Conservation (phyloP, 2,888 invertebrate species). For the Elgonia sp. region DNA sequence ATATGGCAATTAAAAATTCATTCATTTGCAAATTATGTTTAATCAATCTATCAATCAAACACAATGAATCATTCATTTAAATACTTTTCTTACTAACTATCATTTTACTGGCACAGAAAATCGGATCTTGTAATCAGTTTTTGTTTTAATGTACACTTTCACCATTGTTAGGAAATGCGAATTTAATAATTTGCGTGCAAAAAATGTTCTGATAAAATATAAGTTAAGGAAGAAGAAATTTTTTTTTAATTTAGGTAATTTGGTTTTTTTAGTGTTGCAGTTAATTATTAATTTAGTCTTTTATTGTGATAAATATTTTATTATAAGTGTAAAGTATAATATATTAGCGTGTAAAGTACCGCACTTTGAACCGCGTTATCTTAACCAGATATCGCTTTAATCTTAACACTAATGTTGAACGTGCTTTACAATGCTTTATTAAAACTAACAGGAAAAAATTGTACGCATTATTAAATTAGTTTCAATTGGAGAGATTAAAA, state of each 20-base stretch:
- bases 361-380: slow-evolving; percentile 14
- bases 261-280: background rate
- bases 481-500: too few relatives aligned
- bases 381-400: slow-evolving; percentile 26
- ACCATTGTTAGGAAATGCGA: background rate
- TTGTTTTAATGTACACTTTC: background rate
- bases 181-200: background rate
- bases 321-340: background rate
- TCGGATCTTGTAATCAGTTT: background rate
- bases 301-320: background rate
- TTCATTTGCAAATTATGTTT: slow-evolving; percentile 2
- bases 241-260: background rate
- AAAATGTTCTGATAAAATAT: background rate
- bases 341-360: slow-evolving; percentile 9
- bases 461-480: background rate
- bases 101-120: background rate
- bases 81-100: background rate
- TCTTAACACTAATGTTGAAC: slow-evolving; percentile 15
- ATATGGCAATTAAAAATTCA: background rate
- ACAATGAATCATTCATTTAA: background rate
- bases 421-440: slow-evolving; percentile 10
- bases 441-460: background rate
- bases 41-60: slow-evolving; percentile 1
- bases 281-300: background rate
- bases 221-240: background rate